Percentiles rank a stretch among this genome's conserved stretches.
Conservation (phyloP, 2,113 vertebrate species). For the Pongo abelii region DNA sequence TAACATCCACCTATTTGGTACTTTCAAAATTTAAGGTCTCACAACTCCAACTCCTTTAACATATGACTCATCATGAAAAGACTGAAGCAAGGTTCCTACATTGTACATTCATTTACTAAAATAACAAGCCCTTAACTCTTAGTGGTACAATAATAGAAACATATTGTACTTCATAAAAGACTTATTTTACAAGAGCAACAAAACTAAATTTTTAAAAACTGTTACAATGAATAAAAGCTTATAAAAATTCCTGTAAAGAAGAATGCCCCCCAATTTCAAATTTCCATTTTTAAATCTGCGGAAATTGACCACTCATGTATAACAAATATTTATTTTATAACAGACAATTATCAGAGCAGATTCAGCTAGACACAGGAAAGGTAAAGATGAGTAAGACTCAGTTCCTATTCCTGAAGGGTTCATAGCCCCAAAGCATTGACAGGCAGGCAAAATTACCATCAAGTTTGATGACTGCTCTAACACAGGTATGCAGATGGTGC, state of each 20-base stretch:
- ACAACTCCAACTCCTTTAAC: background rate
- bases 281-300: background rate
- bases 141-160: background rate
- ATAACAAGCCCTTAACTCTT: background rate
- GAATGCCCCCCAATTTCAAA: background rate
- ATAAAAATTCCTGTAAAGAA: slow-evolving; percentile 4
- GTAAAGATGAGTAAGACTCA: background rate
- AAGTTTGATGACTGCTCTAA: background rate
- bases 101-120: background rate
- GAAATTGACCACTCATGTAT: background rate
- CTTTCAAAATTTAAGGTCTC: slow-evolving; percentile 38
- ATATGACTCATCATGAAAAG: background rate
- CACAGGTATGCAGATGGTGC: background rate
- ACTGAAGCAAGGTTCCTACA: background rate
- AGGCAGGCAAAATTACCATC: background rate
- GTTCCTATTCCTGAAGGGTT: background rate
- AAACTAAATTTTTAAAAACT: background rate
- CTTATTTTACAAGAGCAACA: background rate
- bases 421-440: background rate
- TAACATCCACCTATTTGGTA: background rate
- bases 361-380: background rate
- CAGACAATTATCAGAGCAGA: background rate
- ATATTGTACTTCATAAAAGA: background rate
- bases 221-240: background rate
- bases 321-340: background rate